Percentiles rank a stretch among this genome's conserved stretches.
Conservation (phyloP, 2,113 vertebrate species). For the Gallinago jamesoni region DNA sequence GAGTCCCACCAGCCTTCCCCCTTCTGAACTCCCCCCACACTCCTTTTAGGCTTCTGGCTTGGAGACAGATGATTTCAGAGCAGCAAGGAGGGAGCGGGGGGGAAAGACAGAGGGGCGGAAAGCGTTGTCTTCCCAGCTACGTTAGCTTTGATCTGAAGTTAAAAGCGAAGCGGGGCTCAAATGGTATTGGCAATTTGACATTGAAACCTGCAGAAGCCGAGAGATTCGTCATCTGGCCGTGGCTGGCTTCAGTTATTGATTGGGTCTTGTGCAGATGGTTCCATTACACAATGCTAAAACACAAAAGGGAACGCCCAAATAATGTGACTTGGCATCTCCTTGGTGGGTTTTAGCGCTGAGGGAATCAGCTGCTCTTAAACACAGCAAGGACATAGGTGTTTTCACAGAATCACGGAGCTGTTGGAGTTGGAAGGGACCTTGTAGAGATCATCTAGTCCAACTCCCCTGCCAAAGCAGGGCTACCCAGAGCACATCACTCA, state of each 20-base stretch:
- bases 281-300: not conserved
- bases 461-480: too few species aligned
- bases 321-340: not conserved
- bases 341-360: not conserved
- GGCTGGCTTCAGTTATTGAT: slow-evolving; percentile 8
- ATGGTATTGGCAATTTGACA: not conserved
- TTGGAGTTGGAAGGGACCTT: too few species aligned
- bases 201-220: slow-evolving; percentile 20
- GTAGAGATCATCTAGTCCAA: too few species aligned
- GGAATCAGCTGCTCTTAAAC: not conserved
- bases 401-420: too few species aligned
- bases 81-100: not conserved
- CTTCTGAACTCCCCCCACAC: slow-evolving; percentile 42
- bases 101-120: not conserved
- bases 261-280: not conserved
- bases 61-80: slow-evolving; percentile 41
- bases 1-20: slow-evolving; percentile 2
- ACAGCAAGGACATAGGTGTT: not conserved
- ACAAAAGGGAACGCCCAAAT: not conserved
- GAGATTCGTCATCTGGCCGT: not conserved
- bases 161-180: not conserved
- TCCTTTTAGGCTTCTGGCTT: slow-evolving; percentile 21
- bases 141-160: slow-evolving; percentile 31
- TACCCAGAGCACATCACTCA: too few species aligned
- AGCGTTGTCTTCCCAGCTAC: slow-evolving; percentile 11